A percentile compares a stretch with the other conserved stretches of the same genome.
Conservation (phyloP, 2,113 vertebrate species). For the Neogobius melanostomus region DNA sequence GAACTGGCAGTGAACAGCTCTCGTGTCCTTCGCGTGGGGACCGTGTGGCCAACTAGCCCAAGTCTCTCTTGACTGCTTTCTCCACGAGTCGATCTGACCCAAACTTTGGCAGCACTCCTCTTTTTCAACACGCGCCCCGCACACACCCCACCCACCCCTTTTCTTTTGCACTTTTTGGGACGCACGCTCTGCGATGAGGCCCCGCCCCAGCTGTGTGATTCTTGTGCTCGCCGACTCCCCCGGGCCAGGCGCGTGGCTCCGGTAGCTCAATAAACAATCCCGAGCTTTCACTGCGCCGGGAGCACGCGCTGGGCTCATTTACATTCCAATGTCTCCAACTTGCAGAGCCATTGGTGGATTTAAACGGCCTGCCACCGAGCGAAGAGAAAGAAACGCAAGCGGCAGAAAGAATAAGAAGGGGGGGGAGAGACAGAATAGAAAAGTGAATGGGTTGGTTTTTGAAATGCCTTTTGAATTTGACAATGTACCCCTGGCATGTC, state of each 20-base stretch:
- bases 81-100: slow-evolving; percentile 79
- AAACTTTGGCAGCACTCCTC: slow-evolving; percentile 83
- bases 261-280: slow-evolving; percentile 81
- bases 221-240: slow-evolving; percentile 70
- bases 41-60: slow-evolving; percentile 73
- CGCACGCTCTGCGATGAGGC: slow-evolving; percentile 79
- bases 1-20: slow-evolving; percentile 68
- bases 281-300: slow-evolving; percentile 77
- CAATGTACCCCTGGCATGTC: slow-evolving; percentile 73
- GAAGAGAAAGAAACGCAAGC: slow-evolving; percentile 59
- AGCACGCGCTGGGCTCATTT: slow-evolving; percentile 79
- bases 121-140: slow-evolving; percentile 85
- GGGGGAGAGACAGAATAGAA: slow-evolving; percentile 51
- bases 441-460: slow-evolving; percentile 73
- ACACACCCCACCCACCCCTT: slow-evolving; percentile 73
- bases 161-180: slow-evolving; percentile 49
- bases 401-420: slow-evolving; percentile 38
- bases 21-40: slow-evolving; percentile 77
- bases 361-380: slow-evolving; percentile 72
- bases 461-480: slow-evolving; percentile 80
- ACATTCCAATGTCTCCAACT: slow-evolving; percentile 80
- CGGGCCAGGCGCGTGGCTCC: slow-evolving; percentile 87
- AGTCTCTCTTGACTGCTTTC: slow-evolving; percentile 75
- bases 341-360: slow-evolving; percentile 80
- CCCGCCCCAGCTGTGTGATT: slow-evolving; percentile 80